Conservation (phyloP, 2,888 invertebrate species). For the Oxycera nigricornis region DNA sequence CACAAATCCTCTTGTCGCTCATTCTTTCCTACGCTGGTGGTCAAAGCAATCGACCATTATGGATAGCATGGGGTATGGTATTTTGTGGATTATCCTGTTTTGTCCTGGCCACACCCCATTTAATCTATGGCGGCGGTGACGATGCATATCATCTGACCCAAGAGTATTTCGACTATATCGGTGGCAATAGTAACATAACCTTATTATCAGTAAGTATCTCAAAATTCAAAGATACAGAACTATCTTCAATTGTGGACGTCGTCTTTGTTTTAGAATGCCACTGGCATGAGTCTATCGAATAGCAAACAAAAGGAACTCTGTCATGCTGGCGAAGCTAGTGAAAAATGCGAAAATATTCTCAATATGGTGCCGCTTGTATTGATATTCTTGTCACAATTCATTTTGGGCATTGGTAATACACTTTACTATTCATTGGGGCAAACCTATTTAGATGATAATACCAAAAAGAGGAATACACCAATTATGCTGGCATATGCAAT, state of each 20-base stretch:
- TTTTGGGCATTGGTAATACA: constrained; percentile 72
- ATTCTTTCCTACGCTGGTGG: constrained; percentile 71
- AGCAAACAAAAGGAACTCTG: not conserved
- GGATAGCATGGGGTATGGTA: constrained; percentile 72
- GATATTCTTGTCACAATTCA: constrained; percentile 72
- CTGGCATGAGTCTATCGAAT: not conserved
- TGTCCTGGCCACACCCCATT: constrained; percentile 68
- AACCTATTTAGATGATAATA: constrained; percentile 74
- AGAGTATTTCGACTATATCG: constrained; percentile 56
- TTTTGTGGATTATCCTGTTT: constrained; percentile 69
- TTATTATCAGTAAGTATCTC: not conserved
- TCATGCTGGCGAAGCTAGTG: constrained; percentile 48
- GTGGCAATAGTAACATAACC: not conserved
- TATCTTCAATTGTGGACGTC: not conserved
- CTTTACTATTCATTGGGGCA: constrained; percentile 72
- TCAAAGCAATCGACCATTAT: constrained; percentile 71
- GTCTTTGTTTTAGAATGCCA: constrained; percentile 4
- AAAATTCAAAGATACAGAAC: not conserved
- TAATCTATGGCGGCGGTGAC: constrained; percentile 69
- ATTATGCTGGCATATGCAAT: constrained; percentile 64
- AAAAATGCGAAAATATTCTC: constrained; percentile 62
- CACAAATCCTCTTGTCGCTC: constrained; percentile 70
- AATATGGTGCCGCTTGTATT: constrained; percentile 66
- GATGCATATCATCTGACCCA: constrained; percentile 59
- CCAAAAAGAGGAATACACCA: constrained; percentile 71